Evolutionary conservation across 1,140 invertebrate species (phyloP), one percentile per base, ranked within the genome.

Genomic region (Pseudomyrmex concolor): DNA sequence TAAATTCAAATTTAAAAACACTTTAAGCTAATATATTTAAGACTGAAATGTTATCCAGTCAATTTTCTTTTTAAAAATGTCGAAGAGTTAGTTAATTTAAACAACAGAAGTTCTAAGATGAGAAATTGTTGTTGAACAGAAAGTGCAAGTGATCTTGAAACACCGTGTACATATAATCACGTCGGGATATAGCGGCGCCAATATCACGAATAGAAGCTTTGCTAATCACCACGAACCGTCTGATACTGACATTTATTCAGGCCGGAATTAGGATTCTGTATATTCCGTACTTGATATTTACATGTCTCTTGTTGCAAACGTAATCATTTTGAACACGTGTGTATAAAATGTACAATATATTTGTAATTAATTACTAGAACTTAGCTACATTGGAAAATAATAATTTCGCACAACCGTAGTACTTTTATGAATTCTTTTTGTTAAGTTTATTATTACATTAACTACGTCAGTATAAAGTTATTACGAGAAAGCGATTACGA

Each of bases 181-280:
- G 19, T 5, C 17, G 50, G 34, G 4, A 34, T 34, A 34, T n/a
- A 48, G 15, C 45, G 22, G 48, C 54, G 51, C 55, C 66, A 51
- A 80, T 80, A 70, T 76, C 25, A 15, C 60, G 60, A 43, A 2
- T 76, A 76, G 48, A 48, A 48, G 60, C 73, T 80, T 80, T 48
- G 51, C 76, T 80, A 80, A 80, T 80, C 66, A 34, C 54, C 45
- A 73, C 15, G 55, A 86, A 55, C 62, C 34, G 60, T 51, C 73
- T 74, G 68, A 82, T 85, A 70, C 22, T 22, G 19, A 51, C 74
- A 82, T 86, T 86, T 85, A 78, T 84, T 60, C 57, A 72, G 50
- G 50, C 19, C 2, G 19, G 22, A 66, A 85, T 81, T 80, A 57
- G 19, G 17, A 22, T 3, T 12, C 25, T 7, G 48, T n/a, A 50